phyloP scores from a whole-genome alignment of 1,140 invertebrate genomes.

The Steinernema feltiae region DNA sequence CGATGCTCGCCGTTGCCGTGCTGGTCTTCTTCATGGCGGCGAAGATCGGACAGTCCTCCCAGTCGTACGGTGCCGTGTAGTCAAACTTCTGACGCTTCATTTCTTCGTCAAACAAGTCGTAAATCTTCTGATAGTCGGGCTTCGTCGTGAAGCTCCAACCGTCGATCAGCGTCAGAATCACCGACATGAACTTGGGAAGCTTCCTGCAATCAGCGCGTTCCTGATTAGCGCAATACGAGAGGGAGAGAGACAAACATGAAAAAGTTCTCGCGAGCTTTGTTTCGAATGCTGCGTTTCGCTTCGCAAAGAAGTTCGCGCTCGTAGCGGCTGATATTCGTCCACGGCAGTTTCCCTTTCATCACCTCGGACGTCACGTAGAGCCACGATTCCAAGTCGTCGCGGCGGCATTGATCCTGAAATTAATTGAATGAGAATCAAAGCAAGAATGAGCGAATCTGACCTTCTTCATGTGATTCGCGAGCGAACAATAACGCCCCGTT shows the following conservation, averaged over 20 bases:
- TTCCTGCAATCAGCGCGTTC: neutral
- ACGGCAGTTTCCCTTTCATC: neutral
- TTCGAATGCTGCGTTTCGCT: neutral
- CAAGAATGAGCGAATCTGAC: neutral
- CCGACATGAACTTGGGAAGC: neutral
- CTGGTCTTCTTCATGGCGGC: too few species aligned
- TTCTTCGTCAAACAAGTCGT: neutral
- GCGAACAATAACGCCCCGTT: conserved; percentile 1
- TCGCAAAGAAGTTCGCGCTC: neutral
- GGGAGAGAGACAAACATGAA: neutral
- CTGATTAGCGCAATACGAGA: neutral
- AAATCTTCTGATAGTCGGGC: neutral
- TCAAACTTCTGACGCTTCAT: neutral
- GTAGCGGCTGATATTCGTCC: neutral
- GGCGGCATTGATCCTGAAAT: neutral
- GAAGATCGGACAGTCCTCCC: neutral
- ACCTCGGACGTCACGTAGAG: neutral
- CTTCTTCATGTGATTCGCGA: neutral
- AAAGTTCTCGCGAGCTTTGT: neutral
- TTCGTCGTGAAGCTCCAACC: neutral
- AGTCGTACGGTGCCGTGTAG: neutral
- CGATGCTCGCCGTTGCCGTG: too few species aligned
- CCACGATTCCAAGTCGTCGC: neutral
- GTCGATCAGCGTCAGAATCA: neutral
- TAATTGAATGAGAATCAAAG: neutral